Percentiles rank a stretch among this genome's conserved stretches.
Conservation (phyloP, 2,888 invertebrate species). For the Phyllotreta striolata region DNA sequence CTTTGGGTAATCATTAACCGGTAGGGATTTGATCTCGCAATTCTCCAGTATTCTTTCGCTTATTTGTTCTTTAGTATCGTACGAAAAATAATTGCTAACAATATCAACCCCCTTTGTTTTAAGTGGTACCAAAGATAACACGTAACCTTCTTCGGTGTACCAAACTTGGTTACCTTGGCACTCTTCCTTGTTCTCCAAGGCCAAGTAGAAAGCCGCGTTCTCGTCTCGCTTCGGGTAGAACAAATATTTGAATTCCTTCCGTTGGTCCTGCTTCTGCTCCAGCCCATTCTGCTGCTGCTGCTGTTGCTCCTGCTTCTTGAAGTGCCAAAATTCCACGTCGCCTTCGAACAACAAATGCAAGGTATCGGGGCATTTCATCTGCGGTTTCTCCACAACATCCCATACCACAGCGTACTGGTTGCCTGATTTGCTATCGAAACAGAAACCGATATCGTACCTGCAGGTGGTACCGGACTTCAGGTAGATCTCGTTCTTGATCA, state of each 20-base stretch:
- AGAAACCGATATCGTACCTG: constrained; percentile 33
- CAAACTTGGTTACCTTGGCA: constrained; percentile 27
- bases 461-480: constrained; percentile 26
- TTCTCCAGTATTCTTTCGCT: constrained; percentile 26
- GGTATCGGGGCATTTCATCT: constrained; percentile 21
- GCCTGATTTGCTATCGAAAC: constrained; percentile 29
- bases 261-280: too few relatives aligned
- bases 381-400: constrained; percentile 20
- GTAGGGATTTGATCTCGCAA: constrained; percentile 22
- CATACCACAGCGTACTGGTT: constrained; percentile 20
- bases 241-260: too few relatives aligned
- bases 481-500: constrained; percentile 23
- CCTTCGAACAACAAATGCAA: constrained; percentile 27
- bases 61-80: constrained; percentile 17
- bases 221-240: constrained; percentile 17
- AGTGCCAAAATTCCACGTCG: constrained; percentile 31
- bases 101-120: not conserved
- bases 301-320: constrained; percentile 5
- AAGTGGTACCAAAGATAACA: constrained; percentile 23
- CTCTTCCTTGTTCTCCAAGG: constrained; percentile 5
- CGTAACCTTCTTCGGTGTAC: constrained; percentile 26
- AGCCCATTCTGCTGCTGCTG: too few relatives aligned
- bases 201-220: constrained; percentile 26
- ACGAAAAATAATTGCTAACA: constrained; percentile 6
- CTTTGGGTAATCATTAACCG: constrained; percentile 17